These are phyloP conservation scores for Tricholauxania praeusta DNA, from an alignment of 2,888 invertebrate species.

Conservation along the genomic window DNA sequence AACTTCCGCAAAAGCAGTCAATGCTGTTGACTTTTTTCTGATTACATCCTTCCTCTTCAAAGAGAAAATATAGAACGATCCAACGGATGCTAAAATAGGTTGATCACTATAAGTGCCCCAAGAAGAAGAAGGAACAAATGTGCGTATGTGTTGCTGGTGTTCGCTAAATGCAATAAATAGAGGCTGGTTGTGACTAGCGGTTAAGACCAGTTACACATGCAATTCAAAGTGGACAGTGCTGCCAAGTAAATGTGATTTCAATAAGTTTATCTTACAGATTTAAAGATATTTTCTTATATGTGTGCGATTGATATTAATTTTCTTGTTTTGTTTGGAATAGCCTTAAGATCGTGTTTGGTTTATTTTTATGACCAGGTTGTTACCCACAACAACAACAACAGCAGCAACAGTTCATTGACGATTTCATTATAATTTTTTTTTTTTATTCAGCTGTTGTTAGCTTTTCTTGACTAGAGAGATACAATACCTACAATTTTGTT, in stretches of 20 bases:
- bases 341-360: neutral
- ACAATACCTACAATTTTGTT: neutral
- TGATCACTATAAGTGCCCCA: neutral
- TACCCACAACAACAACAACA: neutral
- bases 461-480: too few relatives aligned
- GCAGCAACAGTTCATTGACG: conserved; percentile 7
- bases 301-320: neutral
- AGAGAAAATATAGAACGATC: conserved; percentile 14
- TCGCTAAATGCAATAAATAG: neutral
- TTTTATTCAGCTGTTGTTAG: neutral
- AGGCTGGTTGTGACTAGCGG: neutral
- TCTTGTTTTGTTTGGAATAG: neutral
- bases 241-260: too few relatives aligned
- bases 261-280: too few relatives aligned
- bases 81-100: conserved; percentile 17
- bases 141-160: neutral
- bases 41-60: conserved; percentile 7
- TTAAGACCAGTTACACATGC: neutral
- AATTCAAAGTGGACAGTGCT: too few relatives aligned
- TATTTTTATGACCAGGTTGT: conserved; percentile 9
- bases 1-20: conserved; percentile 57
- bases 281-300: too few relatives aligned
- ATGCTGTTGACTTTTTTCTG: neutral
- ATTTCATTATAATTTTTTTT: neutral
- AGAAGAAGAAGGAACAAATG: neutral